A percentile compares a stretch with the other conserved stretches of the same genome.
Evolutionary conservation across 2,888 invertebrate species (phyloP).

Genomic region (Iphiclides podalirius): DNA sequence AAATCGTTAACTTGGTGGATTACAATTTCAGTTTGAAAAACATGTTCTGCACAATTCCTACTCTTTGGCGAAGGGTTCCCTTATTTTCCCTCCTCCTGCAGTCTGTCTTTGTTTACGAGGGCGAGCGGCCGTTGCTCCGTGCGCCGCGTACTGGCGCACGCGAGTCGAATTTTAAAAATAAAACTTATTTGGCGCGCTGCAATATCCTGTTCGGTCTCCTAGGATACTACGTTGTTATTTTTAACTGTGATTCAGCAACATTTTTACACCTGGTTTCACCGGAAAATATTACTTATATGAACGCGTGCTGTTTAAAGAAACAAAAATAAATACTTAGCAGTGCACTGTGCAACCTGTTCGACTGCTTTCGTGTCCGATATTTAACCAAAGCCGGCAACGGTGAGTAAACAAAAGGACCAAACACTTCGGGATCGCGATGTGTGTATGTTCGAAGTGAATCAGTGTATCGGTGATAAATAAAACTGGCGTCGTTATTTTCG

Average conservation of each 20-base stretch:
- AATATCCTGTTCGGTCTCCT: constrained; percentile 35
- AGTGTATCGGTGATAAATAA: constrained; percentile 11
- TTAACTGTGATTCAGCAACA: constrained; percentile 18
- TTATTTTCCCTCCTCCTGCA: constrained; percentile 52
- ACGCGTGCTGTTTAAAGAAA: constrained; percentile 14
- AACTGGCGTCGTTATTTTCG: neutral
- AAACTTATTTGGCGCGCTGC: constrained; percentile 41
- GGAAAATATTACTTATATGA: neutral
- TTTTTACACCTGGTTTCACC: constrained; percentile 8
- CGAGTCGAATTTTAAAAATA: constrained; percentile 54
- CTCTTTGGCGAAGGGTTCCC: constrained; percentile 58
- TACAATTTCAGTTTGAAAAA: too few species aligned
- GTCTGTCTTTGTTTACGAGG: constrained; percentile 64
- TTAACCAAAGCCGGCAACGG: constrained; percentile 5
- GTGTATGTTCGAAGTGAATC: constrained; percentile 1
- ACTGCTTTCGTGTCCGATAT: constrained; percentile 13
- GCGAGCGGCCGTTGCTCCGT: constrained; percentile 58
- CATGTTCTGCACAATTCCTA: constrained; percentile 52
- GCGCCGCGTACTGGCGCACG: constrained; percentile 35
- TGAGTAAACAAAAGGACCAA: constrained; percentile 24
- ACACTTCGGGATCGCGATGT: neutral
- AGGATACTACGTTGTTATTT: constrained; percentile 13
- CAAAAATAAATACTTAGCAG: constrained; percentile 14
- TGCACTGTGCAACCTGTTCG: constrained; percentile 17
- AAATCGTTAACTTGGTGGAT: too few species aligned